Base-by-base conservation (phyloP, 2,888 invertebrate species). In the Pterostichus niger region DNA sequence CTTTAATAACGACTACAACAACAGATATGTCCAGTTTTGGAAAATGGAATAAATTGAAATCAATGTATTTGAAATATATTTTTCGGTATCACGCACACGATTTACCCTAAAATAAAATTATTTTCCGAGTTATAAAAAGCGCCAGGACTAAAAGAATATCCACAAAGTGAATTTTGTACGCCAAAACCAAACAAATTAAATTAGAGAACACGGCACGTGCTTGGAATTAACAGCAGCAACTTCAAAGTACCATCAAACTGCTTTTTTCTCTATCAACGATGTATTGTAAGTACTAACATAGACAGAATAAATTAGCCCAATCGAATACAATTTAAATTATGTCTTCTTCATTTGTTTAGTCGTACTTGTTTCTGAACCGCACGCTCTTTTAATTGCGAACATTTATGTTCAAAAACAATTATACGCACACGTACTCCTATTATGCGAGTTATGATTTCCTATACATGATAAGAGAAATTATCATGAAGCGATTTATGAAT, bases 171-270 rank as follows among this genome's bases (percentile, higher is more conserved):
- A 78, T 78, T 78, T 54, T 59, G 59, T 59, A 35, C 56, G 59
- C 40, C 59, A 59, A 78, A 78, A 78, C 77, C 24, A 59, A 56
- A 59, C 77, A 78, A 78, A 78, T 59, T 78, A 59, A 78, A 78
- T 78, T 78, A 78, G 56, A 78, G 77, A 46, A 59, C 44, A 56
- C 40, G 31, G 77, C 59, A 59, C 77, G 77, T 79, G 78, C 78
- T 79, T 79, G 24, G 61, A 79, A 79, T 79, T 64, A 61, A 46
- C 61, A 31, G 78, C 46, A 54, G 56, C 54, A 76, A 76, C 54
- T 79, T 79, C 77, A 59, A 79, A 61, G 64, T 79, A 17, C 46
- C 59, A 79, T 79, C 78, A 79, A 79, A 79, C 31, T 79, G 78
- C 44, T 64, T 61, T 79, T 76, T 79, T 79, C 46, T 79, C 35